Percentiles rank a stretch among this genome's conserved stretches.
Conservation (phyloP, 2,113 vertebrate species). For the Haplochromis burtoni region DNA sequence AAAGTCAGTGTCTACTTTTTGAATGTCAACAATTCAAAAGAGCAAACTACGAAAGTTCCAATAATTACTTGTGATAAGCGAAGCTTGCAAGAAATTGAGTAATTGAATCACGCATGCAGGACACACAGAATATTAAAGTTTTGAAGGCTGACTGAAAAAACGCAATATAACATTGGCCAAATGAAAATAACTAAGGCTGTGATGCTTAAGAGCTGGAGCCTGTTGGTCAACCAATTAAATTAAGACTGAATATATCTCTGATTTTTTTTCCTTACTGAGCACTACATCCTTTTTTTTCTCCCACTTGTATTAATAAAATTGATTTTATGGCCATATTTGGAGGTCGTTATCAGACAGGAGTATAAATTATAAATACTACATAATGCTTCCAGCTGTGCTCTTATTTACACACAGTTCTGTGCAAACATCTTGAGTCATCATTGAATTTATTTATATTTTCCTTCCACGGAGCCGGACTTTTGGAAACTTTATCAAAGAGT, state of each 20-base stretch:
- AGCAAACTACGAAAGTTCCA: not conserved
- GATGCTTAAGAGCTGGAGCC: not conserved
- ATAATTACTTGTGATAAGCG: not conserved
- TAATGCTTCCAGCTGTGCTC: not conserved
- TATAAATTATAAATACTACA: not conserved
- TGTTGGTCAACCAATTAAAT: not conserved
- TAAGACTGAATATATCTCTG: not conserved
- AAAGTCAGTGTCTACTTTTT: not conserved
- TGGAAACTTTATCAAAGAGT: not conserved
- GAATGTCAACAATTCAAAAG: not conserved
- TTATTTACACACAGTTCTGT: not conserved
- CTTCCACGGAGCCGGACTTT: accelerated
- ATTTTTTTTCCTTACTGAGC: not conserved
- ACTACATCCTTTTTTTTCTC: not conserved
- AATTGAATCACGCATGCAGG: not conserved
- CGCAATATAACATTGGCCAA: not conserved
- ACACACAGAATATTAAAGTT: not conserved
- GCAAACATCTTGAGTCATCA: not conserved
- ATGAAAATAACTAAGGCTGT: accelerated
- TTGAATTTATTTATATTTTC: not conserved
- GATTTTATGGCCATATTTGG: not conserved
- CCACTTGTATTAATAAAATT: not conserved
- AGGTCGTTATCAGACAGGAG: not conserved
- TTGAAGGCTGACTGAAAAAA: not conserved
- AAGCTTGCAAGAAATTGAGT: not conserved